phyloP scores from a whole-genome alignment of 2,797 vertebrate species.

The Luscinia megarhynchos region DNA sequence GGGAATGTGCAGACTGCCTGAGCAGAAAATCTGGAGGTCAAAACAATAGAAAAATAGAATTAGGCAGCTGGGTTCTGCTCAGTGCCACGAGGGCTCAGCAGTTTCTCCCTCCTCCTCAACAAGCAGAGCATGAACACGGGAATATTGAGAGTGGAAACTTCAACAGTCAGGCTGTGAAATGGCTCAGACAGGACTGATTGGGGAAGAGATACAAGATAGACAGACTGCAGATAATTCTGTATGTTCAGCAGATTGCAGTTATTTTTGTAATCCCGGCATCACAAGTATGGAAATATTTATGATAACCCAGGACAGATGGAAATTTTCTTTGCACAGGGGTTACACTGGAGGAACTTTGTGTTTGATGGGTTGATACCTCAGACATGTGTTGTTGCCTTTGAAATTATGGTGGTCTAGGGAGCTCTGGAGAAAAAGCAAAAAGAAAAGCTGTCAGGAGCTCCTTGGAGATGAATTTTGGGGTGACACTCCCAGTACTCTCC shows the following conservation, averaged over 20 bases:
- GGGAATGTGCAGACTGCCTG: neutral
- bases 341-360: neutral
- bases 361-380: neutral
- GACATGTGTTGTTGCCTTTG: neutral
- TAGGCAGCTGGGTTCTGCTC: neutral
- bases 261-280: neutral
- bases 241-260: slow-evolving; percentile 32
- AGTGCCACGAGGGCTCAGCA: neutral
- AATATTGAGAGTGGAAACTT: neutral
- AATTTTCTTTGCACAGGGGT: neutral
- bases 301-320: slow-evolving; percentile 48
- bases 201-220: slow-evolving; percentile 31
- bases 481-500: neutral
- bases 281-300: slow-evolving; percentile 49
- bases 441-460: neutral
- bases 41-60: neutral
- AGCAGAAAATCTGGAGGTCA: neutral
- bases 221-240: slow-evolving; percentile 26
- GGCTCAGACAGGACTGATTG: slow-evolving; percentile 11
- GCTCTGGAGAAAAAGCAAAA: neutral
- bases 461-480: neutral
- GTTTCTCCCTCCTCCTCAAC: neutral
- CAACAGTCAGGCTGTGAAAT: neutral
- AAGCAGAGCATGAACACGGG: neutral
- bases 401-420: neutral